Evolutionary conservation across 2,888 invertebrate species (phyloP).

Genomic region (Abrostola triplasia): DNA sequence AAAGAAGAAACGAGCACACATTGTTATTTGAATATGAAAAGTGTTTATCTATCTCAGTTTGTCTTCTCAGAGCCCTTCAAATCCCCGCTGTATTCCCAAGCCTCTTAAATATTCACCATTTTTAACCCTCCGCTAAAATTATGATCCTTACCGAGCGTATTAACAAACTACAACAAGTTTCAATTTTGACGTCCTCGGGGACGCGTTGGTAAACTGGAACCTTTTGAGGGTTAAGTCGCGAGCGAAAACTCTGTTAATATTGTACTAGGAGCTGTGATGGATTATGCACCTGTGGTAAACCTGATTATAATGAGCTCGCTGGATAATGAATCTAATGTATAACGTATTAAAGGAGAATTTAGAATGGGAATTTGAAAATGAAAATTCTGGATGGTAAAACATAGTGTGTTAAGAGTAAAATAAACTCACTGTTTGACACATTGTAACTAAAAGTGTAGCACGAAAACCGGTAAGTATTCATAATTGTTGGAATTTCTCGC

Average conservation of each 20-base stretch:
- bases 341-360: not conserved
- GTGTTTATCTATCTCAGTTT: too few relatives aligned
- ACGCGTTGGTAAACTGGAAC: constrained; percentile 33
- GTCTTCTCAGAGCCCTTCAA: not conserved
- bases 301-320: constrained; percentile 17
- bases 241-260: constrained; percentile 48
- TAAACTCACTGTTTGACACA: not conserved
- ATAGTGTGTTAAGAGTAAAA: not conserved
- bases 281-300: constrained; percentile 43
- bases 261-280: constrained; percentile 38
- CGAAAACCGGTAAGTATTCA: too few relatives aligned
- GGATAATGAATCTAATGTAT: not conserved
- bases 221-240: constrained; percentile 46
- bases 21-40: too few relatives aligned
- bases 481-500: too few relatives aligned
- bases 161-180: constrained; percentile 51
- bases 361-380: not conserved
- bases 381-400: not conserved
- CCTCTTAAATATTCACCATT: constrained; percentile 1
- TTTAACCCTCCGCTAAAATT: constrained; percentile 17
- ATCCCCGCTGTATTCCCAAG: not conserved
- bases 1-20: too few relatives aligned
- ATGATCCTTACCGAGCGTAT: constrained; percentile 27
- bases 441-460: too few relatives aligned
- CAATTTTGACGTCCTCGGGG: constrained; percentile 36